Evolutionary conservation across 1,140 invertebrate species (phyloP).

Genomic region (Lanistes nyassanus): DNA sequence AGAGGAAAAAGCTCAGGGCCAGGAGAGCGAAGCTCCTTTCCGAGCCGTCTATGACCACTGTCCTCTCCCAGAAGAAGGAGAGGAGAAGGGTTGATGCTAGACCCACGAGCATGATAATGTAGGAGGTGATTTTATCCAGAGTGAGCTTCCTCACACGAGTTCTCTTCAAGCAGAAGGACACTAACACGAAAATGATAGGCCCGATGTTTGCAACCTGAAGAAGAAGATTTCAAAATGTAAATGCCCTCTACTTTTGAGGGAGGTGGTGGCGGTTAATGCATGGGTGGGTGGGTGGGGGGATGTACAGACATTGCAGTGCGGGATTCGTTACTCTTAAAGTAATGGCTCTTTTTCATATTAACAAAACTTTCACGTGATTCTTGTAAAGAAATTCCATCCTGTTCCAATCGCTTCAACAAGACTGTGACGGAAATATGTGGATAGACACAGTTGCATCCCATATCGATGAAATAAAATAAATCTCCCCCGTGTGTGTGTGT

Average conservation of each 20-base stretch:
- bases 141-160: background rate
- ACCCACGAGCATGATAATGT: slow-evolving; percentile 75
- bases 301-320: background rate
- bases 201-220: slow-evolving; percentile 87
- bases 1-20: slow-evolving; percentile 80
- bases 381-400: background rate
- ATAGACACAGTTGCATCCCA: background rate
- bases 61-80: slow-evolving; percentile 79
- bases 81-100: slow-evolving; percentile 75
- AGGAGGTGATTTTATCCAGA: slow-evolving; percentile 72
- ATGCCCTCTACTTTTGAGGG: background rate
- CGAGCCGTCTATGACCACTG: slow-evolving; percentile 69
- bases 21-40: slow-evolving; percentile 79
- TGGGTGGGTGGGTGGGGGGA: too few relatives aligned
- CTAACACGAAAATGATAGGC: slow-evolving; percentile 75
- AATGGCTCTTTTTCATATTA: background rate
- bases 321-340: background rate
- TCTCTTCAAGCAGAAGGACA: slow-evolving; percentile 67
- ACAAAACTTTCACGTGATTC: background rate
- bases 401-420: background rate
- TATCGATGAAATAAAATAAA: background rate
- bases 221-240: background rate
- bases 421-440: background rate
- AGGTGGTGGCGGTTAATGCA: too few relatives aligned
- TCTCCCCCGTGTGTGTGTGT: background rate